Percentiles rank a stretch among this genome's conserved stretches.
phyloP scores from a whole-genome alignment of 2,113 vertebrate species.

The Corythaeola cristata region DNA sequence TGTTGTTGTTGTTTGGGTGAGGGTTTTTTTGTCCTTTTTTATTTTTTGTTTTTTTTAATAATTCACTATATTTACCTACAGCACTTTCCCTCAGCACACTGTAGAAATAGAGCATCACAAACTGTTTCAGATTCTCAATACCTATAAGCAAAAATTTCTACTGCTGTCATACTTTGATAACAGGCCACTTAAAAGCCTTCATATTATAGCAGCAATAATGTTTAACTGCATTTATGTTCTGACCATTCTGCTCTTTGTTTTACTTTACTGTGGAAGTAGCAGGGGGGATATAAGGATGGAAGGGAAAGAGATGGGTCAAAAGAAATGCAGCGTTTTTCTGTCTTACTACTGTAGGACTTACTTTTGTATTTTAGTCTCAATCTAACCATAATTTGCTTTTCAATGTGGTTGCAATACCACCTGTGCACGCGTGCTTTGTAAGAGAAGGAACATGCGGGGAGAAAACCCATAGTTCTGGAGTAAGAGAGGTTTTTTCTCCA shows the following conservation, averaged over 20 bases:
- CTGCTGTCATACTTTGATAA: neutral
- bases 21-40: neutral
- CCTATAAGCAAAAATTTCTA: neutral
- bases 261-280: neutral
- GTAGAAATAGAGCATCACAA: neutral
- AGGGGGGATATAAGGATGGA: neutral
- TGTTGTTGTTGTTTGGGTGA: too few species aligned
- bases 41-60: neutral
- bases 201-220: neutral
- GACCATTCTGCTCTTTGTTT: neutral
- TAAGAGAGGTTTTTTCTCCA: neutral
- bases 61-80: neutral
- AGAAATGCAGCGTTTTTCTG: neutral
- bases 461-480: neutral
- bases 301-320: neutral
- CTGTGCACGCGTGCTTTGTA: neutral
- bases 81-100: neutral
- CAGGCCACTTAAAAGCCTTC: neutral
- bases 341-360: neutral
- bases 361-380: neutral
- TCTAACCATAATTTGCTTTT: neutral
- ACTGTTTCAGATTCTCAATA: neutral
- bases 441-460: rapidly evolving
- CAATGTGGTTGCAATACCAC: neutral
- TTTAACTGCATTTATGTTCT: neutral